Percentiles rank a stretch among this genome's conserved stretches.
These are phyloP conservation scores for Smithornis capensis DNA, from an alignment of 2,113 vertebrate species.

Conservation along the genomic window DNA sequence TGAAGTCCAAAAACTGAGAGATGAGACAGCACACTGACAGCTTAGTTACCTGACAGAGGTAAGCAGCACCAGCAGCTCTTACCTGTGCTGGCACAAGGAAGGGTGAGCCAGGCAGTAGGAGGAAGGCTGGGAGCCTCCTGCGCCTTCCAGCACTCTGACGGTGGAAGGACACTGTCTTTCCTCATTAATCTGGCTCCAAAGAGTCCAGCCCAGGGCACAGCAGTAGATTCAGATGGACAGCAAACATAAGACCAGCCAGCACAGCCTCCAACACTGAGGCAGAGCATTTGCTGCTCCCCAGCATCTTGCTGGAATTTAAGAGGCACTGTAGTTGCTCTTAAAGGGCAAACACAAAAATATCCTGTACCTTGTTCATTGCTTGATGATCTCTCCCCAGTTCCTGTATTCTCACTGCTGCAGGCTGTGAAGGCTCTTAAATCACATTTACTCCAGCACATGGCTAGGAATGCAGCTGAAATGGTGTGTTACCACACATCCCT, in stretches of 20 bases:
- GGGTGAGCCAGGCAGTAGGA: not conserved
- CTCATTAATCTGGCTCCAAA: not conserved
- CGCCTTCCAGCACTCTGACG: not conserved
- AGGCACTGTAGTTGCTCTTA: not conserved
- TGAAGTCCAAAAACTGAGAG: slow-evolving; percentile 22
- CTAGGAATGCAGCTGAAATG: not conserved
- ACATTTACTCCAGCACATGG: not conserved
- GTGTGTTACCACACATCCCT: not conserved
- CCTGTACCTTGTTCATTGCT: not conserved
- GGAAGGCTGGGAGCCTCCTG: not conserved
- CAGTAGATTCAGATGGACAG: not conserved
- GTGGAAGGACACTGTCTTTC: rapidly evolving
- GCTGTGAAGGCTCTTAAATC: not conserved
- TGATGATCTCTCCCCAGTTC: not conserved
- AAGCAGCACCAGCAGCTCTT: not conserved
- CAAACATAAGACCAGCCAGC: not conserved
- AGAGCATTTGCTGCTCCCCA: not conserved
- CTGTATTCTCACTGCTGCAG: not conserved
- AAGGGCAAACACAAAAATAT: not conserved
- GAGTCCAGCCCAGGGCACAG: not conserved
- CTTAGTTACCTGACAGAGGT: not conserved
- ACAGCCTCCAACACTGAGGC: not conserved
- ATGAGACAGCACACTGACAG: not conserved
- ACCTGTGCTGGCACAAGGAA: not conserved
- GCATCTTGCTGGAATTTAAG: not conserved